Percentiles rank a stretch among this genome's conserved stretches.
These are phyloP conservation scores for Rhinolophus sinicus DNA, from an alignment of 2,113 vertebrate species.

Conservation along the genomic window DNA sequence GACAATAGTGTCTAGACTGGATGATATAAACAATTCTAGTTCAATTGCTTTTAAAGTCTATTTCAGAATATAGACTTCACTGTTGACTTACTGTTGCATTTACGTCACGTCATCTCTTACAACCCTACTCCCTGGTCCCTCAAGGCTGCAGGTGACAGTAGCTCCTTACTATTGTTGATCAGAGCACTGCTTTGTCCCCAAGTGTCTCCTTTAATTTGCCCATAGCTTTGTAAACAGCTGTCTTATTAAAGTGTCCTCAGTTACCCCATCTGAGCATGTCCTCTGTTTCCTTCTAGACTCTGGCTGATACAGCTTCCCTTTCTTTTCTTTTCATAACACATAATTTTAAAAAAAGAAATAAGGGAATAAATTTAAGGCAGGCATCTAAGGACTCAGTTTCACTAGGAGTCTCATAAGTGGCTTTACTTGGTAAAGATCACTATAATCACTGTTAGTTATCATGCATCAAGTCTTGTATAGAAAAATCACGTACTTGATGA, in stretches of 20 bases:
- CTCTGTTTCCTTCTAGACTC: neutral
- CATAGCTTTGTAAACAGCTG: too few species aligned
- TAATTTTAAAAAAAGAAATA: neutral
- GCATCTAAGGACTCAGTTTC: neutral
- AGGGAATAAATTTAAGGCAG: neutral
- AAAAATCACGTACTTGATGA: neutral
- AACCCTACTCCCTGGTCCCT: too few species aligned
- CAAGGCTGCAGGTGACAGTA: neutral
- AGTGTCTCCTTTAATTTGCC: too few species aligned
- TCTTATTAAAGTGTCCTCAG: neutral
- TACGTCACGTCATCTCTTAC: neutral
- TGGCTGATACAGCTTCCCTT: neutral
- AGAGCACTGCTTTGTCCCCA: neutral
- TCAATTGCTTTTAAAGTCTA: neutral
- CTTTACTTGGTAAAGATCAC: neutral
- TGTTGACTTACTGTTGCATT: neutral
- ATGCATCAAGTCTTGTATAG: neutral
- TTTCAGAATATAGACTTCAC: neutral
- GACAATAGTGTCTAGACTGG: neutral
- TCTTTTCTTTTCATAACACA: neutral
- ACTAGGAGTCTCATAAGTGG: neutral
- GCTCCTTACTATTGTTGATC: rapidly evolving
- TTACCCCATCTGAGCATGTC: neutral
- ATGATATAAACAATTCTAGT: neutral
- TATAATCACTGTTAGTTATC: neutral